Conservation (phyloP, 2,888 invertebrate genomes). For the Beris chalybata region DNA sequence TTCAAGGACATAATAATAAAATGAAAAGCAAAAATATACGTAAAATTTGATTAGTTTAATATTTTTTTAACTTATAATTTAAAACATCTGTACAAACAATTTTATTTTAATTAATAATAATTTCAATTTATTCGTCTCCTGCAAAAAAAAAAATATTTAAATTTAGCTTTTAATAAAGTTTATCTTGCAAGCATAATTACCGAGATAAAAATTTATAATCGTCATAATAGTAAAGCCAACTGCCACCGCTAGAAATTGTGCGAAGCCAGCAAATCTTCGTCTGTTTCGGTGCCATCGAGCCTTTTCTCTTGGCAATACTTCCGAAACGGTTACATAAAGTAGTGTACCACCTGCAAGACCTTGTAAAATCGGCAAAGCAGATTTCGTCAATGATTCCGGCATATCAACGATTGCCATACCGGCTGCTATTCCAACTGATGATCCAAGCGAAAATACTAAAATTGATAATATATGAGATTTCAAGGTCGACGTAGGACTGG, state of each 20-base stretch:
- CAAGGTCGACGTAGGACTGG: constrained; percentile 53
- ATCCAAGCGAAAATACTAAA: constrained; percentile 68
- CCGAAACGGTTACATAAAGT: constrained; percentile 75
- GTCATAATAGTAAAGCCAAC: constrained; percentile 68
- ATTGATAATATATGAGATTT: constrained; percentile 62
- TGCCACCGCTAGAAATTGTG: constrained; percentile 64
- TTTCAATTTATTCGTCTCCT: constrained; percentile 9
- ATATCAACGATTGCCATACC: constrained; percentile 66
- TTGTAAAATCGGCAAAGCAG: constrained; percentile 64
- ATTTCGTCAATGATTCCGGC: constrained; percentile 56
- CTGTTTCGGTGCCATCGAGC: constrained; percentile 69
- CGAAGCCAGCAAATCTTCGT: constrained; percentile 62
- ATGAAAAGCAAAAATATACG: too few species aligned
- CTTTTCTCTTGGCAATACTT: constrained; percentile 75
- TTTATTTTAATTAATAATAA: too few species aligned
- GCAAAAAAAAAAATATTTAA: neutral
- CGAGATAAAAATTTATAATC: constrained; percentile 64
- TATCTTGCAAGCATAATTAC: constrained; percentile 32
- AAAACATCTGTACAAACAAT: too few species aligned
- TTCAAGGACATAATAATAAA: too few species aligned
- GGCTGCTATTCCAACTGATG: constrained; percentile 67
- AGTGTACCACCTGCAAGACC: constrained; percentile 76
- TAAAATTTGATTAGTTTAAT: too few species aligned
- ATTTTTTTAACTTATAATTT: too few species aligned
- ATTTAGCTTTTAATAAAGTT: neutral